phyloP scores from a whole-genome alignment of 2,888 invertebrate genomes.

The Holacanthella duospinosa region DNA sequence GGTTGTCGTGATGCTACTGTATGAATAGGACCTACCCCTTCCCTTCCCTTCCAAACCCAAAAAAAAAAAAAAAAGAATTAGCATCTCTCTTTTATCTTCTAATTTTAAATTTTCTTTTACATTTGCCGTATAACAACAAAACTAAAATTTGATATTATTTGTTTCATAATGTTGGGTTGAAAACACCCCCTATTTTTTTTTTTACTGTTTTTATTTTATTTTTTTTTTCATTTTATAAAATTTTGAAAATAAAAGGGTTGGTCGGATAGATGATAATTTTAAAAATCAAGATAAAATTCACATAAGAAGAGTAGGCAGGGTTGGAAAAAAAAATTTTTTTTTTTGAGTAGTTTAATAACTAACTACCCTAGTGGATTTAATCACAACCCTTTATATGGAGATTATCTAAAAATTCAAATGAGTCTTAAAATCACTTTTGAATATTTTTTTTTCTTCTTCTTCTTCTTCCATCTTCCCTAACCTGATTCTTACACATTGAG shows the following conservation, averaged over 20 bases:
- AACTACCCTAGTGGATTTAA: too few species aligned
- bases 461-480: too few species aligned
- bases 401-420: neutral
- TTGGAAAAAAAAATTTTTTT: neutral
- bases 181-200: too few species aligned
- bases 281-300: neutral
- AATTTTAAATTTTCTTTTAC: neutral
- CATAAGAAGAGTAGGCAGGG: neutral
- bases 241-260: too few species aligned
- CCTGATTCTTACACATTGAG: neutral
- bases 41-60: neutral
- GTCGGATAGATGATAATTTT: neutral
- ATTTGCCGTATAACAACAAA: neutral
- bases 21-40: neutral
- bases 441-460: neutral
- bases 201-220: too few species aligned
- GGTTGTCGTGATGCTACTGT: neutral
- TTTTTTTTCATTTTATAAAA: too few species aligned
- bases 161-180: too few species aligned
- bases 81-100: too few species aligned
- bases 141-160: neutral
- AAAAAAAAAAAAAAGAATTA: neutral
- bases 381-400: slow-evolving; percentile 2
- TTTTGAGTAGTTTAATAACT: neutral
- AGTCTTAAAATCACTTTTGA: neutral